phyloP scores from a whole-genome alignment of 2,888 invertebrate genomes.

The Drosophila multiciliata region DNA sequence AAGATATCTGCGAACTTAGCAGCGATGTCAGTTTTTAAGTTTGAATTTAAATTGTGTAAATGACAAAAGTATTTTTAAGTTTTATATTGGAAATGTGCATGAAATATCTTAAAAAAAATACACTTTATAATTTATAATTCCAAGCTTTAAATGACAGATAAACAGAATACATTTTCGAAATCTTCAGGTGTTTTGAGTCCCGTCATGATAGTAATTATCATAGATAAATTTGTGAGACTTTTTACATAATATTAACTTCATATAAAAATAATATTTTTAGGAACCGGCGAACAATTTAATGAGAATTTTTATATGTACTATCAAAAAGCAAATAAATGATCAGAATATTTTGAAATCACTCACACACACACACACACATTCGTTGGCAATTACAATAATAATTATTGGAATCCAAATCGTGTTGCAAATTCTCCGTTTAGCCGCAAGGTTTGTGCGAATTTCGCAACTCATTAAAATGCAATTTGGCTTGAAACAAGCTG shows the following conservation, averaged over 20 bases:
- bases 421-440: conserved; percentile 42
- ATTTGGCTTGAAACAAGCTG: not conserved
- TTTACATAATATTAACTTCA: not conserved
- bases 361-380: not conserved
- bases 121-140: too few relatives aligned
- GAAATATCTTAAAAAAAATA: too few relatives aligned
- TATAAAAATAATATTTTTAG: not conserved
- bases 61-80: too few relatives aligned
- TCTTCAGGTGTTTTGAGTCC: not conserved
- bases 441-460: conserved; percentile 43
- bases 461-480: conserved; percentile 53
- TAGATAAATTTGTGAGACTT: not conserved
- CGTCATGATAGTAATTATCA: not conserved
- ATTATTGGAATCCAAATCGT: conserved; percentile 45
- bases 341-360: not conserved
- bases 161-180: not conserved
- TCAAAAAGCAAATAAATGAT: not conserved
- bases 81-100: not conserved
- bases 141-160: too few relatives aligned
- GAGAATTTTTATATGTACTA: not conserved
- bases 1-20: not conserved
- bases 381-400: conserved; percentile 26
- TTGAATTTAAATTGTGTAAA: not conserved
- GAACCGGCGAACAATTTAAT: not conserved
- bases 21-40: not conserved